Conservation (phyloP, 1,140 invertebrate genomes). For the Campoletis sonorensis region DNA sequence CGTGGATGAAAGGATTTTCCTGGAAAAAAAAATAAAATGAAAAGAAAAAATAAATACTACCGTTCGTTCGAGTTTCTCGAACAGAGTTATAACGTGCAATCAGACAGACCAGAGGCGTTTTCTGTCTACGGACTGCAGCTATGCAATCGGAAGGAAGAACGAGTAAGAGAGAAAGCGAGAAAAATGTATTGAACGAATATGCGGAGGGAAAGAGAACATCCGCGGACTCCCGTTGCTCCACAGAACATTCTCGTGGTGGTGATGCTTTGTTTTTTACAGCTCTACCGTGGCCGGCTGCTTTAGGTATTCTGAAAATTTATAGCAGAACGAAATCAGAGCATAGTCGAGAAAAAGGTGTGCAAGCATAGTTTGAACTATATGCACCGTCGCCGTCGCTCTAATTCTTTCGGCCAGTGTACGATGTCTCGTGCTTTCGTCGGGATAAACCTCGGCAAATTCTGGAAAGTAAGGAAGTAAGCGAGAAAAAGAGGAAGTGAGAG, state of each 20-base stretch:
- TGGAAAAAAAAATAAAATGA: neutral
- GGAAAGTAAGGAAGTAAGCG: neutral
- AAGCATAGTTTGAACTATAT: neutral
- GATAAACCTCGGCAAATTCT: neutral
- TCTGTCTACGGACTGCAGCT: too few relatives aligned
- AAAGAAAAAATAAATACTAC: too few relatives aligned
- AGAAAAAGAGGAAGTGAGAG: neutral
- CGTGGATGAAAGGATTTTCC: slow-evolving; percentile 10
- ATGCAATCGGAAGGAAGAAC: neutral
- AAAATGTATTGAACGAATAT: neutral
- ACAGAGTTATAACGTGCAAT: slow-evolving; percentile 9
- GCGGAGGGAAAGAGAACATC: neutral
- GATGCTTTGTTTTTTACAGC: neutral
- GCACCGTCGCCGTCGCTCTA: neutral
- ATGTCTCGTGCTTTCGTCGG: neutral
- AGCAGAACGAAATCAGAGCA: slow-evolving; percentile 19
- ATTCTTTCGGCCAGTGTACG: neutral
- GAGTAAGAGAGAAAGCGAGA: too few relatives aligned
- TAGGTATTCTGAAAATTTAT: slow-evolving; percentile 35
- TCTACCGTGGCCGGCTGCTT: neutral
- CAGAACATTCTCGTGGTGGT: slow-evolving; percentile 6
- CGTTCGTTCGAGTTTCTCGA: neutral
- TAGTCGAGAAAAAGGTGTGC: slow-evolving; percentile 14
- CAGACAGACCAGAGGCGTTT: neutral
- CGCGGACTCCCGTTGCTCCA: neutral